Evolutionary conservation across 2,113 vertebrate species (phyloP).

Genomic region (Micronisus gabar): DNA sequence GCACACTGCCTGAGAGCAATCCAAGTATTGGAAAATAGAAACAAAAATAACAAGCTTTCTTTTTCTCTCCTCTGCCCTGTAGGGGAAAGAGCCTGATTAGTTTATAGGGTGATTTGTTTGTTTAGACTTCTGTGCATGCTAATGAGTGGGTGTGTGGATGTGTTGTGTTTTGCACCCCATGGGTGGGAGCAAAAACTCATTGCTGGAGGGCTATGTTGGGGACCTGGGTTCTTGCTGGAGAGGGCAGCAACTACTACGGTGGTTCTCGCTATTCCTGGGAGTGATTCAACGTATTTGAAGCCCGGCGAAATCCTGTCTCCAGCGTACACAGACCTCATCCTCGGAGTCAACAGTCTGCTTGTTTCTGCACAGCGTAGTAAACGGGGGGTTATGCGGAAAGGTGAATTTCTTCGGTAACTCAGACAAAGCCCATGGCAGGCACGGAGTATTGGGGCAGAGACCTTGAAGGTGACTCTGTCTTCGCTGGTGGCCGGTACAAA

Average conservation of each 20-base stretch:
- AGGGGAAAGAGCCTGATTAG: neutral
- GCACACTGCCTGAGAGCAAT: neutral
- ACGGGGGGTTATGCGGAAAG: neutral
- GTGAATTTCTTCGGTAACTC: neutral
- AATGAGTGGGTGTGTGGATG: neutral
- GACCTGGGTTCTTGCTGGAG: neutral
- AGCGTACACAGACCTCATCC: neutral
- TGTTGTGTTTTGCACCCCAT: neutral
- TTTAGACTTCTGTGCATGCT: neutral
- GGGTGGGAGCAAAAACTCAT: neutral
- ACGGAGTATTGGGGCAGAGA: neutral
- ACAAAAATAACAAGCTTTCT: neutral
- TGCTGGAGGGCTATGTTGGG: neutral
- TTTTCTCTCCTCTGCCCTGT: neutral
- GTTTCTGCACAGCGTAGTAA: accelerated
- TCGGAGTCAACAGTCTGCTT: neutral
- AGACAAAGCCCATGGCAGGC: neutral
- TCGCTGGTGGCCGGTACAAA: constrained; percentile 36
- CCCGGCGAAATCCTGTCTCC: neutral
- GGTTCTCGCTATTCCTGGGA: neutral
- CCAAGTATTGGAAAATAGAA: neutral
- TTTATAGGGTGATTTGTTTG: neutral
- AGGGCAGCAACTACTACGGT: neutral
- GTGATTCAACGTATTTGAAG: neutral
- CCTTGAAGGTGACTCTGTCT: constrained; percentile 28